phyloP scores from a whole-genome alignment of 1,140 invertebrate species.

The Monomorium pharaonis region DNA sequence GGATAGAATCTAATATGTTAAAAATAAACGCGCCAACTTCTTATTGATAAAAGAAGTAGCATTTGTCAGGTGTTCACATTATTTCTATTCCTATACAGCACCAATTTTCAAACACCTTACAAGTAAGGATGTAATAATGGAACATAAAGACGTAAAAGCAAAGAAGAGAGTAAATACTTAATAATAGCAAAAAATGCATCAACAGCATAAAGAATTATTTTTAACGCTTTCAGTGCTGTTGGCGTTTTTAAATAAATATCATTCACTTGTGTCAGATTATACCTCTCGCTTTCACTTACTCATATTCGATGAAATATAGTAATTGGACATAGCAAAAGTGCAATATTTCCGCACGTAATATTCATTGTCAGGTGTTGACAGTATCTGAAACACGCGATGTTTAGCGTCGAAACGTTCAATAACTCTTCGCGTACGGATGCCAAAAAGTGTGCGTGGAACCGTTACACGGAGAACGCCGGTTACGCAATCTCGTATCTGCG shows the following conservation, averaged over 20 bases:
- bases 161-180: not conserved
- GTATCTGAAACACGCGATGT: not conserved
- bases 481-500: slow-evolving; percentile 13
- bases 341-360: not conserved
- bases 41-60: too few species aligned
- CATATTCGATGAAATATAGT: not conserved
- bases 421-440: not conserved
- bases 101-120: not conserved
- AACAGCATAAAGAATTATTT: too few species aligned
- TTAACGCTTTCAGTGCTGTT: not conserved
- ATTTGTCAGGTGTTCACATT: too few species aligned
- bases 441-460: slow-evolving; percentile 1
- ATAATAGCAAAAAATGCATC: too few species aligned
- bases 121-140: not conserved
- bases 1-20: too few species aligned
- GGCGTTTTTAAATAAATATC: not conserved
- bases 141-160: not conserved
- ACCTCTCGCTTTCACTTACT: not conserved
- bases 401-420: not conserved
- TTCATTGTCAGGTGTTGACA: not conserved
- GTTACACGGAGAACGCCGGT: slow-evolving; percentile 13
- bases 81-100: too few species aligned
- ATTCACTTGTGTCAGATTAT: too few species aligned
- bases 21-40: too few species aligned
- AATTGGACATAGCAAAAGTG: not conserved